A percentile compares a stretch with the other conserved stretches of the same genome.
Evolutionary conservation across 2,888 invertebrate genomes (phyloP).

Genomic region (Tenthredo scrophulariae): DNA sequence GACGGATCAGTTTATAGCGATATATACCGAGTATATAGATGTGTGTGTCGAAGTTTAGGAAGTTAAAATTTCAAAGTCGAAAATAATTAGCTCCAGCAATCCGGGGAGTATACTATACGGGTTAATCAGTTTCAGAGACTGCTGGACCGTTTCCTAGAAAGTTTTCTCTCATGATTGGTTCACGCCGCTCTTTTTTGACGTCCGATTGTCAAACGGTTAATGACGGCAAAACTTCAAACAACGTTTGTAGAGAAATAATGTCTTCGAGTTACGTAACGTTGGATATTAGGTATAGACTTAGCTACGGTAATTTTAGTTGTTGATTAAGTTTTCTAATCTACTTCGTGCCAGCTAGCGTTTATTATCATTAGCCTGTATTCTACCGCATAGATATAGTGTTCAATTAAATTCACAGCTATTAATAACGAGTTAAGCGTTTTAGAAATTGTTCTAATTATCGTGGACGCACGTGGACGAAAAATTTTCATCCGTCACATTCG

Average conservation of each 20-base stretch:
- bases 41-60: neutral
- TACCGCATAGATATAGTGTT: neutral
- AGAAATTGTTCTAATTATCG: slow-evolving; percentile 4
- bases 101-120: neutral
- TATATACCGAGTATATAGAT: too few relatives aligned
- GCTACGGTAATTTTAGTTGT: slow-evolving; percentile 7
- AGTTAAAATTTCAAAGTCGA: neutral
- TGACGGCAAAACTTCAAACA: slow-evolving; percentile 36
- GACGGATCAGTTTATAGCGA: neutral
- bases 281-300: neutral
- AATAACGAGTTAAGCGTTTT: neutral
- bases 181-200: neutral
- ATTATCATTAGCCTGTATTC: neutral
- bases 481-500: neutral
- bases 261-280: slow-evolving; percentile 8
- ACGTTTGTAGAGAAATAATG: neutral
- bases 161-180: neutral
- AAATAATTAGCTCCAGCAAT: neutral
- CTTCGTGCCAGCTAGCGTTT: slow-evolving; percentile 5
- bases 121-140: neutral
- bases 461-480: neutral
- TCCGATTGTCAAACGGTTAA: slow-evolving; percentile 6
- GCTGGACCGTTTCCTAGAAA: slow-evolving; percentile 18
- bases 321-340: slow-evolving; percentile 39
- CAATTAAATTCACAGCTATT: slow-evolving; percentile 7